Evolutionary conservation across 2,888 invertebrate species (phyloP), one percentile per base, ranked within the genome.

Genomic region (Caenorhabditis sp.): DNA sequence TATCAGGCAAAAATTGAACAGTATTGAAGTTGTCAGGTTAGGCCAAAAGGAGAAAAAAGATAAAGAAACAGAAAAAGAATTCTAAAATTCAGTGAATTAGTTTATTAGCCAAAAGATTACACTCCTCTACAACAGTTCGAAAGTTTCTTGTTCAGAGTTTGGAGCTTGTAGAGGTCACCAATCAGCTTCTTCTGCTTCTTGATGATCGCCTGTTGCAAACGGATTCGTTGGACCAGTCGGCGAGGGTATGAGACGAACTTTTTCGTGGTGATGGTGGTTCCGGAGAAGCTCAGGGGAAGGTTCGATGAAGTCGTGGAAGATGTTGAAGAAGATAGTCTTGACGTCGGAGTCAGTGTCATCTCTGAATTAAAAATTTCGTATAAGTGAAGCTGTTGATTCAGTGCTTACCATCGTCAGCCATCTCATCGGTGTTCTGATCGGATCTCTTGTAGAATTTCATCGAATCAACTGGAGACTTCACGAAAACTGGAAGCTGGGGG

Each of bases 401-500:
- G 19, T 69, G n/a, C 31, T 31, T 31, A 56, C 58, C 77, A 51
- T 76, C 68, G 38, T 76, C 76, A 10, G 68, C 76, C 68, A 76
- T 68, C 24, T 76, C 68, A 16, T 58, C 61, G 2, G 51, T 77
- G 4, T 24, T 68, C 26, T 56, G 58, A 19, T 68, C 10, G 4
- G 28, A 24, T n/a, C n/a, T 38, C 44, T 70, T 35, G 49, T 77
- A 77, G 44, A 69, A 24, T 16, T 49, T 59, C 28, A 76, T 14
- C 31, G 75, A 75, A 16, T 75, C 75, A 49, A 75, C 22, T 12
- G 66, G 75, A 6, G 75, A 75, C 26, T 59, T 66, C 44, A 75
- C 75, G 24, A 75, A 75, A 26, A 75, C 75, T 19, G 75, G 75
- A 8, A 75, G 66, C n/a, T 66, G 56, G 31, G 75, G 74, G 19